These are phyloP conservation scores for Noctua comes DNA, from an alignment of 2,888 invertebrate species.

Conservation along the genomic window DNA sequence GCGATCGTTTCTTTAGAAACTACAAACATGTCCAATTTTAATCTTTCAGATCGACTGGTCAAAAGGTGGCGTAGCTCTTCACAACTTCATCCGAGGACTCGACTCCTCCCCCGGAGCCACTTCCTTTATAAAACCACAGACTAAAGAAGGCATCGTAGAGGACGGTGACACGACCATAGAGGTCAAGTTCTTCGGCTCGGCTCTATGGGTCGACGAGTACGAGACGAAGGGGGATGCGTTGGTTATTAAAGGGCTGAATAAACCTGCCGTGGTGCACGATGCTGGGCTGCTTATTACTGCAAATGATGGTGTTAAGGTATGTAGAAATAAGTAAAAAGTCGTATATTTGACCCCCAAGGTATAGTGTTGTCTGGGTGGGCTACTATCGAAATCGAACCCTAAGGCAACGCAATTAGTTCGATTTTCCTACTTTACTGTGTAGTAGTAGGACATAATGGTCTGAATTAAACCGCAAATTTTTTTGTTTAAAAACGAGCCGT, in stretches of 20 bases:
- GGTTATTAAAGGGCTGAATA: constrained; percentile 91
- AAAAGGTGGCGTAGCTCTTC: constrained; percentile 93
- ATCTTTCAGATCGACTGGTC: constrained; percentile 92
- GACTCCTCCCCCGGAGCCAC: constrained; percentile 99
- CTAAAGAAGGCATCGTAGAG: constrained; percentile 81
- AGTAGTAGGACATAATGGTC: neutral
- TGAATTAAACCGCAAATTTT: neutral
- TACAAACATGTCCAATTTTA: neutral
- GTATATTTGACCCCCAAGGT: neutral
- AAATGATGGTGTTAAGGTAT: constrained; percentile 93
- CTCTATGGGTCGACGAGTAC: constrained; percentile 91
- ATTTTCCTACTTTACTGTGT: neutral
- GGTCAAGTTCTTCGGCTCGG: constrained; percentile 94
- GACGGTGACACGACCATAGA: constrained; percentile 78
- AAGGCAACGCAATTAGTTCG: neutral
- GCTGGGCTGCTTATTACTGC: constrained; percentile 95
- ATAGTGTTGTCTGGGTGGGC: neutral
- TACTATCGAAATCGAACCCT: neutral
- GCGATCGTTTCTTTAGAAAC: too few species aligned
- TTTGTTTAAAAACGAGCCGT: neutral
- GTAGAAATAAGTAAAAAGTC: neutral
- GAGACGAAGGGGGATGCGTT: constrained; percentile 90
- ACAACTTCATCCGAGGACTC: constrained; percentile 98
- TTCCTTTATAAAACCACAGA: constrained; percentile 86
- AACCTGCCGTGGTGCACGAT: constrained; percentile 93